A percentile compares a stretch with the other conserved stretches of the same genome.
Evolutionary conservation across 37 sponge, comb jelly and placozoan genomes (phyloP).

Genomic region (Aphrocallistes beatrix): DNA sequence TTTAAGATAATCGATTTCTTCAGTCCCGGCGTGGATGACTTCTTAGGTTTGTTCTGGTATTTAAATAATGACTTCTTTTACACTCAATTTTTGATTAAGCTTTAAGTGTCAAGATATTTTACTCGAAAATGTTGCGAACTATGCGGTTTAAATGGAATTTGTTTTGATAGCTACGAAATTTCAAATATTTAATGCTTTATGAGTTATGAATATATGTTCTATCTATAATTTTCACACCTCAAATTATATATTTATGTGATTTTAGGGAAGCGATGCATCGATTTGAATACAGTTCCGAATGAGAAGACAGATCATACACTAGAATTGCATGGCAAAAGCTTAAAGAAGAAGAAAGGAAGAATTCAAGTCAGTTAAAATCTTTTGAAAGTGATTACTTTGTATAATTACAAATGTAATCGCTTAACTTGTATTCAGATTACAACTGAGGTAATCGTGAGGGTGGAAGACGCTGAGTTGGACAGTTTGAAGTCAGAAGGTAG

Average conservation of each 20-base stretch:
- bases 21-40: background rate
- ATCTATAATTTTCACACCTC: too few relatives aligned
- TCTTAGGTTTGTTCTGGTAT: background rate
- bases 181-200: too few relatives aligned
- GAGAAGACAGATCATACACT: background rate
- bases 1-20: conserved; percentile 16
- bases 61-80: background rate
- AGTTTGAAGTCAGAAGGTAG: background rate
- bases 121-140: too few relatives aligned
- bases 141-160: too few relatives aligned
- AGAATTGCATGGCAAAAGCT: background rate
- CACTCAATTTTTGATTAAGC: background rate
- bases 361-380: background rate
- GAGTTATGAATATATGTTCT: too few relatives aligned
- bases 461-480: conserved; percentile 3
- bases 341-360: background rate
- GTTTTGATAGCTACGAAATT: too few relatives aligned
- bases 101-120: too few relatives aligned
- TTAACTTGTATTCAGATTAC: background rate
- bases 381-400: too few relatives aligned
- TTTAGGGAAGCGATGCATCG: background rate
- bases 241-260: too few relatives aligned
- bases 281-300: background rate
- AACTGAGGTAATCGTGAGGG: background rate
- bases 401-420: too few relatives aligned